A percentile compares a stretch with the other conserved stretches of the same genome.
Conservation (phyloP, 2,797 vertebrate genomes). For the Muscicapa comitata region DNA sequence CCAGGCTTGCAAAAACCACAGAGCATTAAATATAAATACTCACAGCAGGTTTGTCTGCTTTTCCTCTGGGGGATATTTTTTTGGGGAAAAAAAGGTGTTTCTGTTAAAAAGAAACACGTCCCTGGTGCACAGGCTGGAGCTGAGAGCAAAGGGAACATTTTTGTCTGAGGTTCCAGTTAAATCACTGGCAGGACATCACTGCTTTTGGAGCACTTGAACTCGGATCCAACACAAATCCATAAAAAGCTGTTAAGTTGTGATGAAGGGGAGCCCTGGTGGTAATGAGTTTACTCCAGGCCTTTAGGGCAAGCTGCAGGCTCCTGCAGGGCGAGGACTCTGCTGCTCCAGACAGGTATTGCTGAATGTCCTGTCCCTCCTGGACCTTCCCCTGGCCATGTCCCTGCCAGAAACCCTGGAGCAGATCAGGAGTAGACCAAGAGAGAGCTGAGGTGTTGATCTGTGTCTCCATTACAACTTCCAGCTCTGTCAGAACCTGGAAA, state of each 20-base stretch:
- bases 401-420: not conserved
- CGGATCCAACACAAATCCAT: slow-evolving; percentile 61
- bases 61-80: not conserved
- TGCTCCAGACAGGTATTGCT: not conserved
- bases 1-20: fast-evolving
- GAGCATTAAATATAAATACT: not conserved
- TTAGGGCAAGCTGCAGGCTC: not conserved
- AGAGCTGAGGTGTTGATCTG: not conserved
- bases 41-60: not conserved
- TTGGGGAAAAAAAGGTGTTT: not conserved
- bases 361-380: not conserved
- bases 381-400: not conserved
- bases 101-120: slow-evolving; percentile 7
- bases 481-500: not conserved
- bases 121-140: not conserved
- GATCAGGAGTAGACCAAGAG: not conserved
- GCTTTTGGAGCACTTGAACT: slow-evolving; percentile 45
- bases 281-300: slow-evolving; percentile 7
- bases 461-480: not conserved
- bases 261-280: slow-evolving; percentile 6
- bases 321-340: not conserved
- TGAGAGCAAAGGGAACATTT: slow-evolving; percentile 49
- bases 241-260: slow-evolving; percentile 54
- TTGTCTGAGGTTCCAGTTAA: slow-evolving; percentile 36
- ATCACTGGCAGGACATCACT: slow-evolving; percentile 66